A percentile compares a stretch with the other conserved stretches of the same genome.
Evolutionary conservation across 2,888 invertebrate species (phyloP).

Genomic region (Cryptocheilus praepositus): DNA sequence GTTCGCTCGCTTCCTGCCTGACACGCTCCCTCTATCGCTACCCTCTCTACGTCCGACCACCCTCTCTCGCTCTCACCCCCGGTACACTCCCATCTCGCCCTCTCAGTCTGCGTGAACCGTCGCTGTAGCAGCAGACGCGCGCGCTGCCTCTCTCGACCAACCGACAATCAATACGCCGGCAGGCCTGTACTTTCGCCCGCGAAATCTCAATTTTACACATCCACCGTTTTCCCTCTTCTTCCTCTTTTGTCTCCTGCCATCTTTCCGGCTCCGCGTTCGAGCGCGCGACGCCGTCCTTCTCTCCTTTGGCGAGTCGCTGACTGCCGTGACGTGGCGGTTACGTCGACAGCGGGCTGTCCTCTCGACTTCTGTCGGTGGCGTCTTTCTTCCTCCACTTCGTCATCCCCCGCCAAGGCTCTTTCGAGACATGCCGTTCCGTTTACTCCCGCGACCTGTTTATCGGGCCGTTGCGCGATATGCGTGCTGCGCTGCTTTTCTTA

Average conservation of each 20-base stretch:
- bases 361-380: too few species aligned
- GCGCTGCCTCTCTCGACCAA: conserved; percentile 39
- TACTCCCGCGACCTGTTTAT: conserved; percentile 2
- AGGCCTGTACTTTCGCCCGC: conserved; percentile 67
- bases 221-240: conserved; percentile 28
- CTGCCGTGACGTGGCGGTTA: neutral
- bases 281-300: neutral
- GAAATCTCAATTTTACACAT: conserved; percentile 62
- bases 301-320: conserved; percentile 11
- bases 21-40: conserved; percentile 11
- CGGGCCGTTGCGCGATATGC: neutral
- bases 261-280: neutral
- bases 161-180: conserved; percentile 72
- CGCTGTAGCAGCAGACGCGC: conserved; percentile 50
- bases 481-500: neutral
- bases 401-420: too few species aligned
- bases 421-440: neutral
- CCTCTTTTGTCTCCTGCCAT: neutral
- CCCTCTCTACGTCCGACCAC: conserved; percentile 10
- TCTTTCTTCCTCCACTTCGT: neutral
- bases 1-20: neutral
- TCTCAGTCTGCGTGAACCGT: conserved; percentile 35
- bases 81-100: conserved; percentile 8
- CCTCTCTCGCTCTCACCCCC: conserved; percentile 26
- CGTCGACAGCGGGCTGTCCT: too few species aligned